Conservation (phyloP, 2,113 vertebrate genomes). For the Antechinus flavipes region DNA sequence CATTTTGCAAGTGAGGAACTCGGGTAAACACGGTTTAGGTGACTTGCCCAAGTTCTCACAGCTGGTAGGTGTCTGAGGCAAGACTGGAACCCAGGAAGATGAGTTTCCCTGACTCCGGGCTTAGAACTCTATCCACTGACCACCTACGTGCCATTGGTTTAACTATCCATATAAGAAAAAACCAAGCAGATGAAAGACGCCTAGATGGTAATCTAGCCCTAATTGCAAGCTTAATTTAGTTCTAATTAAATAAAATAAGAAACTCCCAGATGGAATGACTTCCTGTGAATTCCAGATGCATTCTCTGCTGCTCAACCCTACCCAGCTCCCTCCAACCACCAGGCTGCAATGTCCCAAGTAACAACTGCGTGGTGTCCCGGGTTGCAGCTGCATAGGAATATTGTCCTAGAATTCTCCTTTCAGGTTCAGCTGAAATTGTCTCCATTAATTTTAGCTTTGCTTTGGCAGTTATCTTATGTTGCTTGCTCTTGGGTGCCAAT, state of each 20-base stretch:
- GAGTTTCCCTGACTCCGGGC: neutral
- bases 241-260: neutral
- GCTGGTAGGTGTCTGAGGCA: neutral
- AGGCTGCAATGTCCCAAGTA: neutral
- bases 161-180: neutral
- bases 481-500: neutral
- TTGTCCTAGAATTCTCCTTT: neutral
- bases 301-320: neutral
- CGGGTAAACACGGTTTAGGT: neutral
- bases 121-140: no score
- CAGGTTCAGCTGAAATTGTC: neutral
- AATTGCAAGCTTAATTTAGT: neutral
- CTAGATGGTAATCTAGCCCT: neutral
- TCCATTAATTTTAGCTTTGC: neutral
- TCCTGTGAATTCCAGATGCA: neutral
- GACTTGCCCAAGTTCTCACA: neutral
- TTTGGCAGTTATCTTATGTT: neutral
- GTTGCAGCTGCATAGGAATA: neutral
- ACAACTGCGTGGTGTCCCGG: neutral
- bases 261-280: neutral
- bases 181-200: neutral
- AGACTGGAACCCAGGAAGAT: neutral
- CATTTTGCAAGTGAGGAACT: neutral
- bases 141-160: neutral
- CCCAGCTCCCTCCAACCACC: neutral